A percentile compares a stretch with the other conserved stretches of the same genome.
Evolutionary conservation across 2,113 vertebrate genomes (phyloP).

Genomic region (Platysternon megacephalum): DNA sequence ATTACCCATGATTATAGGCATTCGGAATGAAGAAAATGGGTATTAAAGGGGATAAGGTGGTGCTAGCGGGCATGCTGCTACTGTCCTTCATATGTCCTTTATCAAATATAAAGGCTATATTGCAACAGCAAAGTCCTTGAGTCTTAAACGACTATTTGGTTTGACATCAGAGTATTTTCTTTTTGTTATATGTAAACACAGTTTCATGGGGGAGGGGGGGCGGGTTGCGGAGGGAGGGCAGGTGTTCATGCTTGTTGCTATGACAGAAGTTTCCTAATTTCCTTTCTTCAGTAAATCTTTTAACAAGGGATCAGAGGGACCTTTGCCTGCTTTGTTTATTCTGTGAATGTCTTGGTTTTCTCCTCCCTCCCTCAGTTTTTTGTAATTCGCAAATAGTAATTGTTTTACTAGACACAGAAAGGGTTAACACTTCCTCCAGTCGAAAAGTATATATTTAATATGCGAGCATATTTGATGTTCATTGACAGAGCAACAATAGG

Average conservation of each 20-base stretch:
- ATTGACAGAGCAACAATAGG: conserved; percentile 80
- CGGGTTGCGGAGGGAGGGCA: not conserved
- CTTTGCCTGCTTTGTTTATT: not conserved
- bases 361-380: not conserved
- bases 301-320: not conserved
- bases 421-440: conserved; percentile 68
- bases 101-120: not conserved
- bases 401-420: not conserved
- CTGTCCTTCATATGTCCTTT: not conserved
- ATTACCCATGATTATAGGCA: not conserved
- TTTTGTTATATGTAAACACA: not conserved
- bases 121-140: not conserved
- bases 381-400: not conserved
- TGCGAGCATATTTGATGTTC: conserved; percentile 75
- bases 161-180: not conserved
- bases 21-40: not conserved
- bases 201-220: too few species aligned
- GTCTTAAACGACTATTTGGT: not conserved
- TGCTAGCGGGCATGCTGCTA: not conserved
- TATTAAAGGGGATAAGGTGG: not conserved
- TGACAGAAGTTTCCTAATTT: not conserved
- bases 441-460: conserved; percentile 72
- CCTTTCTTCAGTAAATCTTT: not conserved
- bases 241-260: not conserved
- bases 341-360: not conserved